Percentiles rank a stretch among this genome's conserved stretches.
phyloP scores from a whole-genome alignment of 2,888 invertebrate genomes.

The Mayetiola destructor region DNA sequence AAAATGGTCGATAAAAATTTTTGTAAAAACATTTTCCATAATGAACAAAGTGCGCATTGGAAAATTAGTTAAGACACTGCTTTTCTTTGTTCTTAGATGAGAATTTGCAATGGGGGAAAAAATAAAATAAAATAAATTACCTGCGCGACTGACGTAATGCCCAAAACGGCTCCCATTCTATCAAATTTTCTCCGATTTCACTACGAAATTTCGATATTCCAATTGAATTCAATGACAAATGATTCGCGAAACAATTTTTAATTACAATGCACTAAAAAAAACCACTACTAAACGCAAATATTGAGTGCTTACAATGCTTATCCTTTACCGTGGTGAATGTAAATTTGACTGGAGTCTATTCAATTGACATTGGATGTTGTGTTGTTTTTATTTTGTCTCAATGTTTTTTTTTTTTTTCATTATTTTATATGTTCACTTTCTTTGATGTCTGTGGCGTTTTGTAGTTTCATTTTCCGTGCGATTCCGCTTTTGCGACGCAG shows the following conservation, averaged over 20 bases:
- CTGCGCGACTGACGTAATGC: slow-evolving; percentile 48
- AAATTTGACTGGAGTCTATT: not conserved
- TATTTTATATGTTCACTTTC: not conserved
- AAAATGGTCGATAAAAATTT: not conserved
- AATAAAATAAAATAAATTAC: slow-evolving; percentile 35
- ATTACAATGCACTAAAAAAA: too few relatives aligned
- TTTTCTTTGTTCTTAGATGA: too few relatives aligned
- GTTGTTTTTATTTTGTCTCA: slow-evolving; percentile 11
- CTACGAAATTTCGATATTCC: too few relatives aligned
- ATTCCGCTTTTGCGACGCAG: not conserved
- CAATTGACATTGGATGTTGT: slow-evolving; percentile 9
- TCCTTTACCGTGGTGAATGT: not conserved
- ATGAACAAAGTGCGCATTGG: too few relatives aligned
- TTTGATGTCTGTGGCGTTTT: too few relatives aligned
- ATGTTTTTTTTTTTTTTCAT: not conserved
- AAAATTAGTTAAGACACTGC: too few relatives aligned
- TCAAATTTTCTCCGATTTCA: not conserved
- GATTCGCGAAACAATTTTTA: too few relatives aligned
- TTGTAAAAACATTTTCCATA: not conserved
- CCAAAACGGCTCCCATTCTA: slow-evolving; percentile 47
- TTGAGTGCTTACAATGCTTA: too few relatives aligned
- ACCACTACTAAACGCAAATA: too few relatives aligned
- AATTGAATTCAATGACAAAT: too few relatives aligned
- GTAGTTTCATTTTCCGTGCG: not conserved
- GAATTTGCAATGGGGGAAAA: too few relatives aligned